Base-by-base conservation (phyloP, 1,140 invertebrate genomes). In the Amphibalanus amphitrite region DNA sequence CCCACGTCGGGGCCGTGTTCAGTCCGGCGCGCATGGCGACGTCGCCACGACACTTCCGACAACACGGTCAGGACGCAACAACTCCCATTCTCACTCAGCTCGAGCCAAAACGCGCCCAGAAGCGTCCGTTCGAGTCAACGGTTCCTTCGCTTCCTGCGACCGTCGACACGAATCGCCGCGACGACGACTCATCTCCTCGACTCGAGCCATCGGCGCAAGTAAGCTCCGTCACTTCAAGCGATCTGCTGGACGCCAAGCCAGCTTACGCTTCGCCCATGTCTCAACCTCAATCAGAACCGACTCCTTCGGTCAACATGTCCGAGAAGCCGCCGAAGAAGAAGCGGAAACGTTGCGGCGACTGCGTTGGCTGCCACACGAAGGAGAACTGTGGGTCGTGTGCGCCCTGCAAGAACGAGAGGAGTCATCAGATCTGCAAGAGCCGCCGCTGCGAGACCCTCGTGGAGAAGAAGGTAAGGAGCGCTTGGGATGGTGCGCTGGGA, bases 361-460 rank as follows among this genome's bases (percentile, higher is more conserved):
- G 93, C 81, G 89, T 92, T 75, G 93, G 93, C 1, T 96, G 93
- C 81, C 91, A 94, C 77, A 84, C 90, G 67, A 96, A 96, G 81
- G 92, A 95, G 83, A 96, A 96, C 81, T 96, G 93, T 81, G 92
- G 92, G 64, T 91, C 93, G 77, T 95, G 93, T 82, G 93, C 93
- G 8, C 93, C 93, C 0, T 96, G 93, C 81, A 84, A 91, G 71
- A 76, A 69, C 73, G 76, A 76, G 69, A 75, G 79, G 33, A 93
- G 90, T 76, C 93, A 96, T 81, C 93, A 96, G 81, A 95, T 96
- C 77, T 96, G 93, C 84, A 96, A 96, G 83, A 92, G 94, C 85
- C 83, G 93, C 72, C 85, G 93, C 74, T 95, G 93, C 81, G 93
- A 95, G 80, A 93, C 93, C 78, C 85, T 95, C 77, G 94, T 91